Evolutionary conservation across 2,797 vertebrate species (phyloP).

Genomic region (Premnoplex brunnescens): DNA sequence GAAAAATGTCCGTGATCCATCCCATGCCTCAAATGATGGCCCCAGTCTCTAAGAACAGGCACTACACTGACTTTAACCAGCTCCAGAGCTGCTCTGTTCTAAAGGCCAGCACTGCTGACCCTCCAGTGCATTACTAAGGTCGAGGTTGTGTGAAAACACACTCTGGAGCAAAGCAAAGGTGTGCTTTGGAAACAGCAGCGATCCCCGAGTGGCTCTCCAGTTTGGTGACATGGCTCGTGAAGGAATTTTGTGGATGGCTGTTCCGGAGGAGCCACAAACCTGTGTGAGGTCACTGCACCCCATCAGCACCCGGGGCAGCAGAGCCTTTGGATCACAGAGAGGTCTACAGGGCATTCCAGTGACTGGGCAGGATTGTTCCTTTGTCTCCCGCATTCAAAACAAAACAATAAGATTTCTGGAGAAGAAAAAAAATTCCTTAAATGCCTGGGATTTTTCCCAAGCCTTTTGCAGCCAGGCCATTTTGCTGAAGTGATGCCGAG

Average conservation of each 20-base stretch:
- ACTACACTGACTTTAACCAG: background rate
- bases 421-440: background rate
- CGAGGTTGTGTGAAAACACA: background rate
- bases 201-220: fast-evolving
- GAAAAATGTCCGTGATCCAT: background rate
- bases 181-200: background rate
- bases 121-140: fast-evolving
- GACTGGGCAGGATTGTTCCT: background rate
- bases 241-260: background rate
- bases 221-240: background rate
- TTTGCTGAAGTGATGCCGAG: background rate
- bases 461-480: background rate
- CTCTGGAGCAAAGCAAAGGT: background rate
- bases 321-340: background rate
- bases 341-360: background rate
- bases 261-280: background rate
- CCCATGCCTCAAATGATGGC: background rate
- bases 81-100: background rate
- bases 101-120: background rate
- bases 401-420: conserved; percentile 2
- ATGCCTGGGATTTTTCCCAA: background rate
- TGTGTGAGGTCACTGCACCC: background rate
- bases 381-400: background rate
- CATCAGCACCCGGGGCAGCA: background rate
- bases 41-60: background rate